phyloP scores from a whole-genome alignment of 2,888 invertebrate genomes.

The Tholera decimalis region DNA sequence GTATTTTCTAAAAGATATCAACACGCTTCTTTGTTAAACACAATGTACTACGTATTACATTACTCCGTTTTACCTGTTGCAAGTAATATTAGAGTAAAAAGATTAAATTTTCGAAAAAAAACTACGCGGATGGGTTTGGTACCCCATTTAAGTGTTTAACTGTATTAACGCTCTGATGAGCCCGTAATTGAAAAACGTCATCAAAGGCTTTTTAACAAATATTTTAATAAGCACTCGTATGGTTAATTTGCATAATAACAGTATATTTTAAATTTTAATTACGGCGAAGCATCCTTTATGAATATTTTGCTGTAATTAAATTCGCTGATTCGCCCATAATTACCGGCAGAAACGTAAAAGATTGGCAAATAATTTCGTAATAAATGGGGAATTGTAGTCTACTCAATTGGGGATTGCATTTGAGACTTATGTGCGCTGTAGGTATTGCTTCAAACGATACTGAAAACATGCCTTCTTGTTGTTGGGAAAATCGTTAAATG shows the following conservation, averaged over 20 bases:
- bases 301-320: slow-evolving; percentile 54
- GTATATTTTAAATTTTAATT: slow-evolving; percentile 52
- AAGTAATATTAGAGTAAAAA: not conserved
- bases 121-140: not conserved
- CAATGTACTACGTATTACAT: not conserved
- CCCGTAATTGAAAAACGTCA: slow-evolving; percentile 45
- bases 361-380: slow-evolving; percentile 28
- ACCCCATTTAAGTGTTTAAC: not conserved
- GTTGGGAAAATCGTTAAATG: no score
- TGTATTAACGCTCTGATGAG: slow-evolving; percentile 2
- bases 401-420: slow-evolving; percentile 11
- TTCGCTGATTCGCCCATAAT: slow-evolving; percentile 37
- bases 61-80: not conserved
- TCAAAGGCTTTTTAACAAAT: slow-evolving; percentile 41
- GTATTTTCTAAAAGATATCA: not conserved
- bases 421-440: not conserved
- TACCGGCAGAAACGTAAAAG: slow-evolving; percentile 27
- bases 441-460: slow-evolving; percentile 23
- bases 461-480: not conserved
- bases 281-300: slow-evolving; percentile 47
- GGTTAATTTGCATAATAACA: slow-evolving; percentile 47
- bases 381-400: slow-evolving; percentile 28
- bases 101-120: not conserved
- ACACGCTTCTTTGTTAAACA: not conserved
- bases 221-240: slow-evolving; percentile 39